phyloP scores from a whole-genome alignment of 2,888 invertebrate genomes.

The Polymixis flavicincta region DNA sequence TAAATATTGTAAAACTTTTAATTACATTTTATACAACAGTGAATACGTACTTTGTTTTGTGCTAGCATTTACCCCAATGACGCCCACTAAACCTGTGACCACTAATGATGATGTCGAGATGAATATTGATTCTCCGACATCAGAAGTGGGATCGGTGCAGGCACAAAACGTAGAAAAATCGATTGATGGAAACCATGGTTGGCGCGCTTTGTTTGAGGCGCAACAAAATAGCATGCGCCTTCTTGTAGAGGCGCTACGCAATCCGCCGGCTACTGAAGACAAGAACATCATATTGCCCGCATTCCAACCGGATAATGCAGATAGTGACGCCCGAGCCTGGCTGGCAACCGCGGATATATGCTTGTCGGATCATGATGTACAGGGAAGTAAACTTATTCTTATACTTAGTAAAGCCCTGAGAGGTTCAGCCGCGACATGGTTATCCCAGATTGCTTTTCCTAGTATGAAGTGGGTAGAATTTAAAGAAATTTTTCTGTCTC shows the following conservation, averaged over 20 bases:
- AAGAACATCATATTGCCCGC: neutral
- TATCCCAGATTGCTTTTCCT: neutral
- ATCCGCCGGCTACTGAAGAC: neutral
- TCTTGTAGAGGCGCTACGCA: too few relatives aligned
- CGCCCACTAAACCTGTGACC: neutral
- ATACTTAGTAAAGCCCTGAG: too few relatives aligned
- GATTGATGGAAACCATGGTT: too few relatives aligned
- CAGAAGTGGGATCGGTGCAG: too few relatives aligned
- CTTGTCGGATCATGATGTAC: too few relatives aligned
- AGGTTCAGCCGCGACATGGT: too few relatives aligned
- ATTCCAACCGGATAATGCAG: neutral
- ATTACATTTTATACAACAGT: neutral
- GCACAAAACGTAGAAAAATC: too few relatives aligned
- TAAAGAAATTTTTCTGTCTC: too few relatives aligned
- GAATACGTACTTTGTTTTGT: neutral
- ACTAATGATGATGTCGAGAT: neutral
- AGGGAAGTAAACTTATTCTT: too few relatives aligned
- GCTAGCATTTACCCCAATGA: neutral
- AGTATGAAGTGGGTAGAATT: neutral
- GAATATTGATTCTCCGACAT: neutral
- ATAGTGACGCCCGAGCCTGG: neutral
- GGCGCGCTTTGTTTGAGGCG: too few relatives aligned
- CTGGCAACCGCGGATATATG: neutral
- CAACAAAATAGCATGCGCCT: too few relatives aligned
- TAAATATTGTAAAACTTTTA: neutral